Base-by-base conservation (phyloP, 2,113 vertebrate species). In the Microtus ochrogaster region DNA sequence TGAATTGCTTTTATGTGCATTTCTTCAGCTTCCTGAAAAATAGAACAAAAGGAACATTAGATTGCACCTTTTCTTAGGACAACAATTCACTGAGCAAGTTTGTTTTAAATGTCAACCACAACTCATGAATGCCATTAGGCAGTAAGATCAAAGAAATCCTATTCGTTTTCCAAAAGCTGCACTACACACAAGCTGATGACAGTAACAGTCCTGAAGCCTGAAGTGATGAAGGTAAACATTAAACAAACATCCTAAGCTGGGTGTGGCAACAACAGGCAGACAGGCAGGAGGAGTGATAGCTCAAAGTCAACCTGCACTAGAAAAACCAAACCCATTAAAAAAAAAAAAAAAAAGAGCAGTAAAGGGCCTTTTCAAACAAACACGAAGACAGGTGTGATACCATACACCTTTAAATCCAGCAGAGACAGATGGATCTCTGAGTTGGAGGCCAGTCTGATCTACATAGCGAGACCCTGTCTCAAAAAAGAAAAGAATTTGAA, bases 1-100 rank as follows among this genome's bases (percentile, higher is more conserved):
- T 99, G 99, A 98, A 99, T 99, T 89, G 99, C 99, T 98, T 99
- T 99, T 97, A 99, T 99, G 98, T 99, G 99, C 99, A 99, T 99
- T 98, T 99, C 99, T 98, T 99, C 99, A 16, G 99, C 99, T 98
- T 99, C 99, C 99, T 99, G 96, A 0, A 92, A 97, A 96, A 97
- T 68, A 94, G 89, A 73, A 13, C 22, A 30, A 41, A 91, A 33
- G n/a, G 88, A 94, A 68, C 58, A 91, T 44, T 89, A 82, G 2
- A 39, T 33, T 49, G 65, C 19, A 96, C 4, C 65, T 70, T 91
- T 85, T 68, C 65, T 93, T 44, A 83, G 63, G 30, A 90, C 47
- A 95, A 83, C 61, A 89, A 89, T 2, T 33, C 24, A 93, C 44
- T 78, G 9, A 92, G 36, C 14, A 89, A 88, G 13, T 44, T 55